Conservation (phyloP, 1,140 invertebrate species). For the Magallana gigas region DNA sequence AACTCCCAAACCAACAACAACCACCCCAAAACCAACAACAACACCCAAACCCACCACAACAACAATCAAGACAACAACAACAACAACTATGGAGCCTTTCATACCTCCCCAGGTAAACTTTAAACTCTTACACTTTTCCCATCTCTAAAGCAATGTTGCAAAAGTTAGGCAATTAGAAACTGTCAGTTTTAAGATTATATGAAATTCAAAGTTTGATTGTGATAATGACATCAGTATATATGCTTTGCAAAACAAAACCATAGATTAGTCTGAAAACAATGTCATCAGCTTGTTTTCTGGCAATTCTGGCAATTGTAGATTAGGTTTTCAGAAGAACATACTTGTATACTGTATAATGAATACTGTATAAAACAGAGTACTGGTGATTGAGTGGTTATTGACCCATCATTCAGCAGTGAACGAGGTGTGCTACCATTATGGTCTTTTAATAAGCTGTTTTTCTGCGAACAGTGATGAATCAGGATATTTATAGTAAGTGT, state of each 20-base stretch:
- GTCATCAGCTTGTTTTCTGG: too few relatives aligned
- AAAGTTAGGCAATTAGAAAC: too few relatives aligned
- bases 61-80: background rate
- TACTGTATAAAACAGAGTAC: too few relatives aligned
- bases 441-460: background rate
- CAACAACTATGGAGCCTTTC: constrained; percentile 27
- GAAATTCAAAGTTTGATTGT: too few relatives aligned
- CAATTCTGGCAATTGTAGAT: too few relatives aligned
- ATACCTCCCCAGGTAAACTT: constrained; percentile 43
- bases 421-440: background rate
- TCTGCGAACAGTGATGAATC: background rate
- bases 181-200: too few relatives aligned
- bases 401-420: background rate
- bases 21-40: constrained; percentile 37
- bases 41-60: constrained; percentile 49
- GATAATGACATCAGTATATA: too few relatives aligned
- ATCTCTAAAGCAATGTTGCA: background rate
- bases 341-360: too few relatives aligned
- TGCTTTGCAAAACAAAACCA: too few relatives aligned
- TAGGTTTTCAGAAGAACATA: too few relatives aligned
- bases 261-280: too few relatives aligned
- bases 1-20: constrained; percentile 34
- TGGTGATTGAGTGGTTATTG: too few relatives aligned
- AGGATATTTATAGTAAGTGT: background rate
- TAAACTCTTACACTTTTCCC: background rate